Conservation (phyloP, 1,140 invertebrate genomes). For the Lepidurus arcticus region DNA sequence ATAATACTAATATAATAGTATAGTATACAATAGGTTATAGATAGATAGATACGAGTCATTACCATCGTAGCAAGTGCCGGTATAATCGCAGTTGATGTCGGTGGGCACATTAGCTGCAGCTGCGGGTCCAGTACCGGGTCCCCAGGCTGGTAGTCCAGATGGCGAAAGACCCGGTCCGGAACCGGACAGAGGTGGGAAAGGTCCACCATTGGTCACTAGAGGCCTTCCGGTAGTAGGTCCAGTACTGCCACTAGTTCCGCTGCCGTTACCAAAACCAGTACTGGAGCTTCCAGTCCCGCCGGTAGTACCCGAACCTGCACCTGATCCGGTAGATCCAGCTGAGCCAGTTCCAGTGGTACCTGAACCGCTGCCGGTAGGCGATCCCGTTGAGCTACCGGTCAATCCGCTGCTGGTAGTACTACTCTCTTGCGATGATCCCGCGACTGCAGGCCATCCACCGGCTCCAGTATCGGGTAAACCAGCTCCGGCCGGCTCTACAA, state of each 20-base stretch:
- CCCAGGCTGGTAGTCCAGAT: conserved; percentile 23
- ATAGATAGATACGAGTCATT: conserved; percentile 38
- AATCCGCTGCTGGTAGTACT: conserved; percentile 24
- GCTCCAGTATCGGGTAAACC: neutral
- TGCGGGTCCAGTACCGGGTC: conserved; percentile 16
- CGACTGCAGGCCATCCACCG: conserved; percentile 27
- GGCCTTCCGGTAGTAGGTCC: neutral
- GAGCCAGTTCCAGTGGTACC: neutral
- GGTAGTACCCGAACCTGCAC: neutral
- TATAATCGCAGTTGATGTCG: conserved; percentile 85
- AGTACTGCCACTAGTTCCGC: conserved; percentile 30
- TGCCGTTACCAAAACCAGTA: conserved; percentile 33
- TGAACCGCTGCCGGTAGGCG: neutral
- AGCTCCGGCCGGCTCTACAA: neutral
- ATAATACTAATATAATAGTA: neutral
- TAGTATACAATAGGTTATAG: conserved; percentile 30
- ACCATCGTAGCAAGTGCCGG: conserved; percentile 92
- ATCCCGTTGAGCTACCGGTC: conserved; percentile 25
- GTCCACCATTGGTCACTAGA: neutral
- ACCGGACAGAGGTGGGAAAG: conserved; percentile 18
- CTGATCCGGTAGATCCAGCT: neutral
- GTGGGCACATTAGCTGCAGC: conserved; percentile 42
- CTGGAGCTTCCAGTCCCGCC: conserved; percentile 35
- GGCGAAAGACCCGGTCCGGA: conserved; percentile 24
- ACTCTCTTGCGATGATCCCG: neutral